phyloP scores from a whole-genome alignment of 2,113 vertebrate genomes.

The Pao palembangensis region DNA sequence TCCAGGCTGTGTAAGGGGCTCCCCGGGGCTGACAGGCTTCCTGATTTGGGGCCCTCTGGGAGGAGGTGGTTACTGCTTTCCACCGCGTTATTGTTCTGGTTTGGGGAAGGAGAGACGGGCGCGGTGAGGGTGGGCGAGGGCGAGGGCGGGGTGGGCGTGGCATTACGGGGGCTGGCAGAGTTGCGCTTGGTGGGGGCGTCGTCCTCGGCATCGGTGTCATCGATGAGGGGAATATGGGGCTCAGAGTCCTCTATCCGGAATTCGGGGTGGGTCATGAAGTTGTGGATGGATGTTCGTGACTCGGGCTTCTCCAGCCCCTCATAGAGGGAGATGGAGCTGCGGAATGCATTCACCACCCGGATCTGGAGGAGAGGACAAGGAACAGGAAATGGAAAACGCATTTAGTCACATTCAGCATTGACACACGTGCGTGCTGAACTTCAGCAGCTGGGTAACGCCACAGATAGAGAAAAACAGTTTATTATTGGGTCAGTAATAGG shows the following conservation, averaged over 20 bases:
- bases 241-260: slow-evolving; percentile 99
- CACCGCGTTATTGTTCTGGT: slow-evolving; percentile 99
- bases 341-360: slow-evolving; percentile 99
- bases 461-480: slow-evolving; percentile 17
- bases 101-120: slow-evolving; percentile 81
- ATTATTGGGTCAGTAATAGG: slow-evolving; percentile 45
- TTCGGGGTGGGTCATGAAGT: slow-evolving; percentile 99
- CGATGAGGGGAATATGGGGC: slow-evolving; percentile 97
- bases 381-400: slow-evolving; percentile 18
- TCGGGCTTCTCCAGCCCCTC: slow-evolving; percentile 97
- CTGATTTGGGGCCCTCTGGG: slow-evolving; percentile 89
- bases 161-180: slow-evolving; percentile 80
- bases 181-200: slow-evolving; percentile 97
- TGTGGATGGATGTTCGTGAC: slow-evolving; percentile 96
- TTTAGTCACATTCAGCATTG: slow-evolving; percentile 40
- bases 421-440: slow-evolving; percentile 5
- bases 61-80: slow-evolving; percentile 93
- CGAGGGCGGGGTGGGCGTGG: slow-evolving; percentile 81
- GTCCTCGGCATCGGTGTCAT: slow-evolving; percentile 97
- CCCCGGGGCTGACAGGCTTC: slow-evolving; percentile 88
- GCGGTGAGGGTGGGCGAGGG: slow-evolving; percentile 74
- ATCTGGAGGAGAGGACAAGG: slow-evolving; percentile 78
- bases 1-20: slow-evolving; percentile 99
- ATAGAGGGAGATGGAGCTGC: slow-evolving; percentile 98
- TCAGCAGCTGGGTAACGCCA: slow-evolving; percentile 37